phyloP scores from a whole-genome alignment of 2,888 invertebrate genomes.

The Laothoe populi region DNA sequence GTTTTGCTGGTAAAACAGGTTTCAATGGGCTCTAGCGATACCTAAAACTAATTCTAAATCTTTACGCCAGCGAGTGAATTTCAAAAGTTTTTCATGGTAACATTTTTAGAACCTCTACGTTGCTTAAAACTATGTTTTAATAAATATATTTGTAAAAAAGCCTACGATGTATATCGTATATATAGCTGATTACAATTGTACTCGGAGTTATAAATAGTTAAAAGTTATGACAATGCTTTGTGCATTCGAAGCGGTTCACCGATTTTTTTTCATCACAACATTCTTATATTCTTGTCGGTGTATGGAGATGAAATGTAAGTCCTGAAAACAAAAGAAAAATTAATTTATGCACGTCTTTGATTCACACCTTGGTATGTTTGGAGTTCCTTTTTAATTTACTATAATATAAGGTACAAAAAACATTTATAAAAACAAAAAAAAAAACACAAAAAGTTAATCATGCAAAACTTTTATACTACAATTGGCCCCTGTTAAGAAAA shows the following conservation, averaged over 20 bases:
- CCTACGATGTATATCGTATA: conserved; percentile 63
- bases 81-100: conserved; percentile 44
- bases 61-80: conserved; percentile 35
- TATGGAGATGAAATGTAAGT: conserved; percentile 88
- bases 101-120: conserved; percentile 58
- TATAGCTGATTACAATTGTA: conserved; percentile 61
- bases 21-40: conserved; percentile 76
- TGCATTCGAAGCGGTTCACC: conserved; percentile 53
- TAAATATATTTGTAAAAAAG: conserved; percentile 62
- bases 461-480: neutral
- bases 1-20: conserved; percentile 40
- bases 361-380: neutral
- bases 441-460: neutral
- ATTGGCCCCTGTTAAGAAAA: no score
- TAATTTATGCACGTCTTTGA: neutral
- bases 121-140: conserved; percentile 63
- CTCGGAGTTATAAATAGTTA: conserved; percentile 64
- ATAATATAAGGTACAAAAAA: neutral
- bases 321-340: conserved; percentile 73
- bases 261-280: conserved; percentile 74
- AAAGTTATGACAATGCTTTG: conserved; percentile 45
- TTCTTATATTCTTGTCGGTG: conserved; percentile 87
- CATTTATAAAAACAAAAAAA: neutral
- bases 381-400: neutral
- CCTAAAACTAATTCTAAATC: conserved; percentile 64